Base-by-base conservation (phyloP, 1,140 invertebrate species). In the Aphidius ervi region DNA sequence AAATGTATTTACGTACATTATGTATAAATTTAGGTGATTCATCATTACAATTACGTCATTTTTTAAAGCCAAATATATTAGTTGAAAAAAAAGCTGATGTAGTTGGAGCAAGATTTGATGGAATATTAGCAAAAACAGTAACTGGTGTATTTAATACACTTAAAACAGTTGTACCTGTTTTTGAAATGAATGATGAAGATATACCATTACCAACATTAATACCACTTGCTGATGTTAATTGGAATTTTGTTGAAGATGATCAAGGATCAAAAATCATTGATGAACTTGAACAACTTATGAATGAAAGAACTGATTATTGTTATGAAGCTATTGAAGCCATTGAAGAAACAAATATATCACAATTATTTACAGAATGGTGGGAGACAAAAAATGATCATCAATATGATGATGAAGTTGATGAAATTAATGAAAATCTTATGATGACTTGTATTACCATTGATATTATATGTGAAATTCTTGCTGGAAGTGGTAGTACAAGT, bases 301-400 rank as follows among this genome's bases (percentile, higher is more conserved):
- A 68, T 20, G 76, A 77, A 60, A 71, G 73, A 61, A 70, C 65
- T 6, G 73, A 76, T 39, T 77, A 76, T 59, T 78, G 66, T 63
- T 78, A 77, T 10, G 76, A 78, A 63, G 76, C 76, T 16, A 72
- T 77, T n/a, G 76, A 78, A 56, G 70, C 71, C 0, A 67, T 70
- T 6, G 74, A 76, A 60, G 67, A 65, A 20, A 71, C 55, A 59
- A 68, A 69, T n/a, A 73, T 76, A 56, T 73, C 70, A 8, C 72
- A 75, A 46, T 65, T 74, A 42, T 42, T 77, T 43, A 58, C 60
- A 45, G 70, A 73, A 20, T 78, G 76, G 76, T 74, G 67, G 69
- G 68, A 78, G 58, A 75, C 63, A 42, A 63, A 71, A 39, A 76
- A 78, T 56, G 67, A 62, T 49, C 23, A 31, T 31, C 67, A 70